These are phyloP conservation scores for Myrmecophaga tridactyla DNA, from an alignment of 2,113 vertebrate genomes.

Conservation along the genomic window DNA sequence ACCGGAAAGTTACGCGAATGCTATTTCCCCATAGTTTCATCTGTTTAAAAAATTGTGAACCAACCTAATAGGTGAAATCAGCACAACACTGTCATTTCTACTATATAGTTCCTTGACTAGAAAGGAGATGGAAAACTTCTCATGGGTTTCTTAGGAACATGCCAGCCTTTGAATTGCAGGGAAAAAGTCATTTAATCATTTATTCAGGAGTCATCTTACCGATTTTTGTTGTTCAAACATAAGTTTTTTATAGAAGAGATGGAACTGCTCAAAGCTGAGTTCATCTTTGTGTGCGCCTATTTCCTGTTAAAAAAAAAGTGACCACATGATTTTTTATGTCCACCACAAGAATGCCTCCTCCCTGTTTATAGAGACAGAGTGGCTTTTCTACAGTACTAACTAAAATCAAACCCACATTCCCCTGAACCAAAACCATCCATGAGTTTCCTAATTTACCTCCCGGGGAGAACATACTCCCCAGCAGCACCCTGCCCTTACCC, in stretches of 20 bases:
- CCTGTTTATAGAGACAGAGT: not conserved
- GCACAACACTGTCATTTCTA: rapidly evolving
- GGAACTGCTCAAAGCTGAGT: conserved; percentile 95
- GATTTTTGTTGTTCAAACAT: conserved; percentile 96
- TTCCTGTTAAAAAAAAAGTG: conserved; percentile 83
- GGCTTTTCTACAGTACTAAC: rapidly evolving
- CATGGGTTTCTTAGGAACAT: not conserved
- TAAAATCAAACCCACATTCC: not conserved
- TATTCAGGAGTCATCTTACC: conserved; percentile 80
- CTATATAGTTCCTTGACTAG: not conserved
- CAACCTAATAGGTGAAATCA: not conserved
- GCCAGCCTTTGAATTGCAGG: not conserved
- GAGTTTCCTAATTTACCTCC: not conserved
- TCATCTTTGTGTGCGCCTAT: conserved; percentile 91
- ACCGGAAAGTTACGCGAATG: rapidly evolving
- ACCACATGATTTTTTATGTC: conserved; percentile 18
- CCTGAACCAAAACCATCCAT: not conserved
- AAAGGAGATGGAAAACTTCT: not conserved
- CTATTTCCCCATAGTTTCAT: no score
- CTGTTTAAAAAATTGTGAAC: rapidly evolving
- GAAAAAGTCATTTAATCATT: not conserved
- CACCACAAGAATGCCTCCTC: not conserved
- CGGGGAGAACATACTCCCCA: not conserved
- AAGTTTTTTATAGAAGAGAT: conserved; percentile 96
- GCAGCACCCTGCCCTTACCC: no score